Evolutionary conservation across 2,797 vertebrate genomes (phyloP), one percentile per base, ranked within the genome.

Genomic region (Vultur gryphus): DNA sequence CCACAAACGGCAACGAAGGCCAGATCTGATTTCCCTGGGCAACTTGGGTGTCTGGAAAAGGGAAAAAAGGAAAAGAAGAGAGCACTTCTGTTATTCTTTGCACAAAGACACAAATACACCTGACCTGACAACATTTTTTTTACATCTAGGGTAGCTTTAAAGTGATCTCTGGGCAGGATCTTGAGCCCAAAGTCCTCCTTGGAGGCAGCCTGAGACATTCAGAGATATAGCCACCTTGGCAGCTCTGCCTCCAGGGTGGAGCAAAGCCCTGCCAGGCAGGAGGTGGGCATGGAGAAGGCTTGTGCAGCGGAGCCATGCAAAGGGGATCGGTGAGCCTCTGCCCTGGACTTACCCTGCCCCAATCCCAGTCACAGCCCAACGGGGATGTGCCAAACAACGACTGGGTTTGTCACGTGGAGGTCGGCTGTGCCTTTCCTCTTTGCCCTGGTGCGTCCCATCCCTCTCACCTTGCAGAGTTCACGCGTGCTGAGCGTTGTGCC

Each of bases 401-500:
- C 35, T 41, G 2, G 4, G 65, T 52, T 35, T 35, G n/a, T n/a
- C 65, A 15, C 3, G 5, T 23, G 28, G 28, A 15, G 33, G 35
- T 13, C 1, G 2, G 55, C 67, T 20, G 17, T 21, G 39, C 2
- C 3, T 64, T 11, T 73, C 11, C 23, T 28, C 58, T 33, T 46
- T n/a, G 49, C 35, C 35, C 59, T 15, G 28, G 29, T n/a, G 1
- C 0, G 13, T 55, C 59, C 59, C 51, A n/a, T 16, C 59, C 49
- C 29, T 48, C 82, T 65, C 41, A 7, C 29, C n/a, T n/a, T 39
- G 49, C n/a, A 48, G 41, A 33, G n/a, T 15, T 55, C 23, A 48
- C 1, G 5, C 1, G 0, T 15, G 46, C 35, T 16, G 79, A 61
- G 25, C 5, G 0, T 28, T 41, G 12, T n/a, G 55, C 11, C 43